Evolutionary conservation across 1,140 invertebrate species (phyloP).

Genomic region (Maniola jurtina): DNA sequence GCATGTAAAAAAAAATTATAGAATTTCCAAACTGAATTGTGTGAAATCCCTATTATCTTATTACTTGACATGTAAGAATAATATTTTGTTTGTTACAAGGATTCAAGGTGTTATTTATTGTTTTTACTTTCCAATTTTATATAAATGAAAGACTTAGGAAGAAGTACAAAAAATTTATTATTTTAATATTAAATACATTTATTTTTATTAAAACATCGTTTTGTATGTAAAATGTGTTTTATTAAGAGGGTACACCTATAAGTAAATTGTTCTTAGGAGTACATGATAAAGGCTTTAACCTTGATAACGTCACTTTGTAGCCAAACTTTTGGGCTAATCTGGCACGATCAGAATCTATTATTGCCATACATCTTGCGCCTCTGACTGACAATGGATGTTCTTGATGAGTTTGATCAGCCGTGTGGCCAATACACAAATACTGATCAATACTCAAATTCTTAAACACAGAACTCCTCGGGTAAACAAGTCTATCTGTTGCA

Average conservation of each 20-base stretch:
- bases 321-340: conserved; percentile 85
- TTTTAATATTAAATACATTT: conserved; percentile 3
- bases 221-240: conserved; percentile 24
- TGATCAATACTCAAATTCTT: conserved; percentile 80
- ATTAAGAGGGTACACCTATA: conserved; percentile 82
- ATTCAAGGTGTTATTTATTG: conserved; percentile 16
- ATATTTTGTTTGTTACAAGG: conserved; percentile 11
- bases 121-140: conserved; percentile 32
- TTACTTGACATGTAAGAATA: not conserved
- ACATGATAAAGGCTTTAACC: conserved; percentile 88
- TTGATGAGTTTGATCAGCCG: conserved; percentile 93
- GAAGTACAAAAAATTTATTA: conserved; percentile 22
- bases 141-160: conserved; percentile 30
- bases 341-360: conserved; percentile 93
- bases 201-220: conserved; percentile 28
- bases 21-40: too few relatives aligned
- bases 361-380: conserved; percentile 86
- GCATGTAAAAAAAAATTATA: too few relatives aligned
- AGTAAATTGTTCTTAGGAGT: conserved; percentile 97
- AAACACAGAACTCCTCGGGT: conserved; percentile 85
- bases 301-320: conserved; percentile 87
- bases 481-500: conserved; percentile 85
- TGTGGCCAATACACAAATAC: conserved; percentile 91
- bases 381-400: conserved; percentile 79
- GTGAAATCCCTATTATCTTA: not conserved